Evolutionary conservation across 1,140 invertebrate genomes (phyloP).

Genomic region (Drosophila parabipectinata): DNA sequence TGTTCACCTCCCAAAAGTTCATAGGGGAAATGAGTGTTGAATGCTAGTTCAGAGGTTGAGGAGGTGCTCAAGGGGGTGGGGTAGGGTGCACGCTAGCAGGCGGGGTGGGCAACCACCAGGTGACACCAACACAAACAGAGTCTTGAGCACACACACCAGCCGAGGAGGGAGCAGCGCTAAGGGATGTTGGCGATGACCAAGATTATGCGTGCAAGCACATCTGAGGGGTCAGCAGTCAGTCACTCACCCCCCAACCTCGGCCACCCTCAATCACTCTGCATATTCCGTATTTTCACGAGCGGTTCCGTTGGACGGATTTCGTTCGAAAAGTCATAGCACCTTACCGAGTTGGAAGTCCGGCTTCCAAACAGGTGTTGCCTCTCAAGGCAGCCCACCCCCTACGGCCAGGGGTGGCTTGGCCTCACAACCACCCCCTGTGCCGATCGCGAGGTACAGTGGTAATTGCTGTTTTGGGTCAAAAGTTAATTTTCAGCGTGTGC

Average conservation of each 20-base stretch:
- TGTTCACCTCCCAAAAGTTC: constrained; percentile 57
- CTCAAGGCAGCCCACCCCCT: constrained; percentile 57
- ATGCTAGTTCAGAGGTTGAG: constrained; percentile 36
- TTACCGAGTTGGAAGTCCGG: constrained; percentile 21
- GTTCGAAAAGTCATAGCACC: constrained; percentile 74
- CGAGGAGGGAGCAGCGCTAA: constrained; percentile 46
- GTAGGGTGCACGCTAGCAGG: constrained; percentile 1
- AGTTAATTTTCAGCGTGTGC: constrained; percentile 75
- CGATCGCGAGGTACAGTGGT: constrained; percentile 39
- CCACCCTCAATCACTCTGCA: constrained; percentile 15
- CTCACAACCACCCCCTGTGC: constrained; percentile 2
- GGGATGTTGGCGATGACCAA: constrained; percentile 75
- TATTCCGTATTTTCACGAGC: constrained; percentile 11
- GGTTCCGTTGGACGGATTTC: constrained; percentile 80
- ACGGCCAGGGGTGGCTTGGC: constrained; percentile 38
- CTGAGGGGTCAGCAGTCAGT: constrained; percentile 49
- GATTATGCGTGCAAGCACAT: constrained; percentile 78
- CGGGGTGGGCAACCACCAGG: constrained; percentile 61
- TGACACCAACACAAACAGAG: constrained; percentile 42
- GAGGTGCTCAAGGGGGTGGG: constrained; percentile 24
- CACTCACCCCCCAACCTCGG: constrained; percentile 29
- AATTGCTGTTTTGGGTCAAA: constrained; percentile 76
- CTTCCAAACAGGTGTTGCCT: constrained; percentile 74
- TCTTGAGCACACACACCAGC: not conserved
- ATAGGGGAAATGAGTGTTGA: constrained; percentile 73